phyloP scores from a whole-genome alignment of 2,797 vertebrate species.

The Pagetopsis macropterus region DNA sequence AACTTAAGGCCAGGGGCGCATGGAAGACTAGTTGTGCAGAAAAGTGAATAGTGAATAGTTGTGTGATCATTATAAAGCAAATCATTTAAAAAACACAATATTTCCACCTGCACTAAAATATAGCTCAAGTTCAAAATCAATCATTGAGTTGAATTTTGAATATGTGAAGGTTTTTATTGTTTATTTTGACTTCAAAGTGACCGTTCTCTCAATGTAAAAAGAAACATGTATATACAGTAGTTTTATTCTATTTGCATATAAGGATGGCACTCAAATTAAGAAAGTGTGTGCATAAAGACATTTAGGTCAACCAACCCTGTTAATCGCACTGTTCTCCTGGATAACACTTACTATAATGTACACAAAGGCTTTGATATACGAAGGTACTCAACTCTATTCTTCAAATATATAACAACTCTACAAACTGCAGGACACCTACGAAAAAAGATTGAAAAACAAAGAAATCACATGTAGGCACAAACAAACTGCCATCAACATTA shows the following conservation, averaged over 20 bases:
- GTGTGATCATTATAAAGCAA: no score
- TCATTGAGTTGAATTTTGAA: no score
- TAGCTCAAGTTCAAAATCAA: no score
- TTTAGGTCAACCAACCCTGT: not conserved
- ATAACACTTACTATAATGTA: not conserved
- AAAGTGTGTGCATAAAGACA: not conserved
- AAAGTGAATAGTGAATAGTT: not conserved
- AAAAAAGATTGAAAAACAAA: slow-evolving; percentile 10
- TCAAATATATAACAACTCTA: slow-evolving; percentile 19
- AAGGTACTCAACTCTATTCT: slow-evolving; percentile 8
- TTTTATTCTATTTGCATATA: not conserved
- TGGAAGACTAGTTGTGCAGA: not conserved
- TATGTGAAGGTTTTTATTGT: no score
- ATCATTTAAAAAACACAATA: no score
- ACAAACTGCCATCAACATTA: slow-evolving; percentile 21
- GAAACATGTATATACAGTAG: not conserved
- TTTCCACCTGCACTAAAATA: no score
- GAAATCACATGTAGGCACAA: slow-evolving; percentile 21
- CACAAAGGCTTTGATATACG: not conserved
- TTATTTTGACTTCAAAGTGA: no score
- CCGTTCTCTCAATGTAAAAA: not conserved
- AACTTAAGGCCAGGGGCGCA: slow-evolving; percentile 6
- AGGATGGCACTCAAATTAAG: not conserved
- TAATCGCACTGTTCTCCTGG: not conserved
- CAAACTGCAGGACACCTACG: slow-evolving; percentile 3